phyloP scores from a whole-genome alignment of 2,888 invertebrate species.

The Odontothrips loti region DNA sequence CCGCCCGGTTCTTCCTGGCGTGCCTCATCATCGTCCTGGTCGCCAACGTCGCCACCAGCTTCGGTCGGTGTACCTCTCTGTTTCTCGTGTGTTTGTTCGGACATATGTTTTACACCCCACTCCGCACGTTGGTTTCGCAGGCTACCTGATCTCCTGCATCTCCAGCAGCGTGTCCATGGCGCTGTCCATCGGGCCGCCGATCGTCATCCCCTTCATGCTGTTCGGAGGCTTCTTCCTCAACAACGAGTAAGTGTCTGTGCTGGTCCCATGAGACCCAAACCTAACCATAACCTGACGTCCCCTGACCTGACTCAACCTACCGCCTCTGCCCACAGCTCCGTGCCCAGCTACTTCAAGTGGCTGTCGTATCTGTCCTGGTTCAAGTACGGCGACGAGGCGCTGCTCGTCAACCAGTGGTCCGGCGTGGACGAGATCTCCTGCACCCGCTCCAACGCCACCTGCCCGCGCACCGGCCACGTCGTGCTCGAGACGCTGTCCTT shows the following conservation, averaged over 20 bases:
- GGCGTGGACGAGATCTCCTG: slow-evolving; percentile 73
- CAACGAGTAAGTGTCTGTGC: slow-evolving; percentile 64
- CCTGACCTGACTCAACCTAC: no score
- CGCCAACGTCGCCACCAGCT: slow-evolving; percentile 83
- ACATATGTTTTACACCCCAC: no score
- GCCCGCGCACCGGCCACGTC: slow-evolving; percentile 71
- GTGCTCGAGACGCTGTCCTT: slow-evolving; percentile 77
- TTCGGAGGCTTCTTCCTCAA: slow-evolving; percentile 96
- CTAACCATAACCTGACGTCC: no score
- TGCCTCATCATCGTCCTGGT: slow-evolving; percentile 73
- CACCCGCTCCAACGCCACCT: slow-evolving; percentile 67
- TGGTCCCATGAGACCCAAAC: no score
- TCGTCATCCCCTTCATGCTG: slow-evolving; percentile 87
- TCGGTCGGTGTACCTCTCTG: slow-evolving; percentile 56
- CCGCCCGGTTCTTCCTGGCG: slow-evolving; percentile 66
- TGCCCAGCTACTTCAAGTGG: slow-evolving; percentile 80
- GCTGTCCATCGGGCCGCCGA: slow-evolving; percentile 82
- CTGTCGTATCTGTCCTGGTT: slow-evolving; percentile 88
- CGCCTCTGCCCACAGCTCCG: slow-evolving; percentile 56
- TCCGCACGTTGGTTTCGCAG: slow-evolving; percentile 53
- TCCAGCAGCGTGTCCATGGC: slow-evolving; percentile 83
- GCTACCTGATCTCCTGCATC: slow-evolving; percentile 86
- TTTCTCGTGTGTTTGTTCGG: not conserved
- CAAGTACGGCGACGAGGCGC: slow-evolving; percentile 83
- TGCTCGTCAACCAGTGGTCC: slow-evolving; percentile 84